These are phyloP conservation scores for Cosmia trapezina DNA, from an alignment of 2,888 invertebrate species.

Conservation along the genomic window DNA sequence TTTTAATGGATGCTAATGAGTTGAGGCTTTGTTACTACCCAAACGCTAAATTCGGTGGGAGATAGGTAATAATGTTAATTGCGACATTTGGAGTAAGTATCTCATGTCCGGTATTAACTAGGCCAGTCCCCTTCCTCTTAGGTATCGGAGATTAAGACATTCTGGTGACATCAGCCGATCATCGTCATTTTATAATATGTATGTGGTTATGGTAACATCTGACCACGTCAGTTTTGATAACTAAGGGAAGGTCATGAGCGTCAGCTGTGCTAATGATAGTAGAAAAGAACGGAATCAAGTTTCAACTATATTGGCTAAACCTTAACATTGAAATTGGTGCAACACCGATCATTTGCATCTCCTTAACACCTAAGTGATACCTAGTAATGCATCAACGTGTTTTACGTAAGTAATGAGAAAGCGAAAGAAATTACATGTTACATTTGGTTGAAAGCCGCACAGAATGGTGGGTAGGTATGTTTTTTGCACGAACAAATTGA, in stretches of 20 bases:
- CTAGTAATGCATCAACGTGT: constrained; percentile 49
- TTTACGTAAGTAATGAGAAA: constrained; percentile 69
- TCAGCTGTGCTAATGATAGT: not conserved
- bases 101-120: constrained; percentile 39
- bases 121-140: constrained; percentile 25
- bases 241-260: not conserved
- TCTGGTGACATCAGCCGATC: constrained; percentile 17
- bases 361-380: constrained; percentile 2
- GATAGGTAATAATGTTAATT: constrained; percentile 38
- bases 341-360: constrained; percentile 8
- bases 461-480: constrained; percentile 66
- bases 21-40: constrained; percentile 22
- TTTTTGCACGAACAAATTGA: constrained; percentile 64
- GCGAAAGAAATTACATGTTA: constrained; percentile 69
- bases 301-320: not conserved
- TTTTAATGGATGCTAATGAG: constrained; percentile 71
- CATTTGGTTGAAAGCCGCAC: constrained; percentile 68
- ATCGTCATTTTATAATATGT: constrained; percentile 12
- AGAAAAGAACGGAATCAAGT: not conserved
- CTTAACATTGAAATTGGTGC: not conserved
- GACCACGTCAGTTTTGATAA: not conserved
- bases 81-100: constrained; percentile 18
- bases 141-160: constrained; percentile 11
- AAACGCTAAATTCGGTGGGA: constrained; percentile 17
- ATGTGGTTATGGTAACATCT: not conserved